phyloP scores from a whole-genome alignment of 2,113 vertebrate genomes.

The Eclectus roratus region DNA sequence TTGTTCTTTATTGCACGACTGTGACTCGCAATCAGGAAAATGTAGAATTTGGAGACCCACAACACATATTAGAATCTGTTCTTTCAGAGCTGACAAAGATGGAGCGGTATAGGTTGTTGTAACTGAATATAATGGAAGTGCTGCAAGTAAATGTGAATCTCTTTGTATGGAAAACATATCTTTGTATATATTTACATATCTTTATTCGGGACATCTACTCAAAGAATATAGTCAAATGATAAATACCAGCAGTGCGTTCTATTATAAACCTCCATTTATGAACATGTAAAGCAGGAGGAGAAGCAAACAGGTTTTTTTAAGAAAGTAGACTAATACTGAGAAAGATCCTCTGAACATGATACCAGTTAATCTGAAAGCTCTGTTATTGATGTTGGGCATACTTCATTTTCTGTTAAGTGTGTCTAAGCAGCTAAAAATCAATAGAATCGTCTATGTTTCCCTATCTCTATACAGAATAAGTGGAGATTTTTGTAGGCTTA shows the following conservation, averaged over 20 bases:
- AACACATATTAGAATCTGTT: not conserved
- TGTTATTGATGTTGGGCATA: rapidly evolving
- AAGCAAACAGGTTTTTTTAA: not conserved
- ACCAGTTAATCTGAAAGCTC: not conserved
- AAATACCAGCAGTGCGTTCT: not conserved
- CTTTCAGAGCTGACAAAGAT: not conserved
- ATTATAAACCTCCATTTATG: not conserved
- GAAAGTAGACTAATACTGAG: not conserved
- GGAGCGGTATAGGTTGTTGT: not conserved
- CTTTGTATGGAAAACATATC: not conserved
- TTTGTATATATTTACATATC: not conserved
- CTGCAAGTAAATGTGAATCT: not conserved
- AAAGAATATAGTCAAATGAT: not conserved
- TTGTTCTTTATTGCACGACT: constrained; percentile 1
- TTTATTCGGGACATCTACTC: not conserved
- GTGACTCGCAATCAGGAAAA: not conserved
- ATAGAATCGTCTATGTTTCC: not conserved
- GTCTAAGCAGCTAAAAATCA: not conserved
- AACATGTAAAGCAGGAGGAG: not conserved
- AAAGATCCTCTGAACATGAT: not conserved
- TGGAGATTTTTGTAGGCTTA: not conserved
- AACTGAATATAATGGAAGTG: not conserved
- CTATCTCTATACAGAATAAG: not conserved
- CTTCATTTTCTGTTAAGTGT: not conserved
- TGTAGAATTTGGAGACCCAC: not conserved